Base-by-base conservation (phyloP, 2,113 vertebrate genomes). In the Oxygymnocypris stewartii region DNA sequence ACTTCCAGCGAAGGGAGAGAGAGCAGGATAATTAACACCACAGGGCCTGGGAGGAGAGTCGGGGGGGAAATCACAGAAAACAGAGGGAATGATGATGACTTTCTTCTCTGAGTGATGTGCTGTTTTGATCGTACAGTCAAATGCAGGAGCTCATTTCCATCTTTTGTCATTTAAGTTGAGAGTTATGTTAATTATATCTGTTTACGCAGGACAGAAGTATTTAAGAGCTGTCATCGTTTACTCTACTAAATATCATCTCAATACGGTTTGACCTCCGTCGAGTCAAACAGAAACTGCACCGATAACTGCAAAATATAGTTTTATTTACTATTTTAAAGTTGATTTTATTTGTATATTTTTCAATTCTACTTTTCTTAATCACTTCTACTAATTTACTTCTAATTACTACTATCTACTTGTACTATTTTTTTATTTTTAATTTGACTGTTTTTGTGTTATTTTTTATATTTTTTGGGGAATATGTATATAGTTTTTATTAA, bases 11-110 rank as follows among this genome's bases (percentile, higher is more conserved):
- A 87, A 69, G 90, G 91, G 80, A 31, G 71, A 23, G 71, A 89
- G 85, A 89, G 88, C 77, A 74, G 90, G 88, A 91, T 95, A 95
- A 95, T 95, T 94, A 95, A 94, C 93, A 93, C 92, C 91, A 89
- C 83, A 87, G 91, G 92, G 90, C 90, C 90, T 85, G 90, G 81
- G 86, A 85, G 88, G 90, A 89, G 81, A 90, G 91, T 87, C 65
- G 83, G 87, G 69, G 86, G 84, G 76, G 35, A 13, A 42, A 89
- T 89, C 84, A 78, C 83, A 89, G 71, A 86, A 87, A 63, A 40
- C 28, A 63, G 80, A 82, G 88, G 88, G 85, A 88, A 87, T 90
- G 88, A 86, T 88, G 88, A 82, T 78, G 63, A 69, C 84, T 61
- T 77, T 87, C 31, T 16, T 42, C 47, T n/a, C 73, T 13, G 61